Evolutionary conservation across 2,888 invertebrate genomes (phyloP).

Genomic region (Netelia melanura): DNA sequence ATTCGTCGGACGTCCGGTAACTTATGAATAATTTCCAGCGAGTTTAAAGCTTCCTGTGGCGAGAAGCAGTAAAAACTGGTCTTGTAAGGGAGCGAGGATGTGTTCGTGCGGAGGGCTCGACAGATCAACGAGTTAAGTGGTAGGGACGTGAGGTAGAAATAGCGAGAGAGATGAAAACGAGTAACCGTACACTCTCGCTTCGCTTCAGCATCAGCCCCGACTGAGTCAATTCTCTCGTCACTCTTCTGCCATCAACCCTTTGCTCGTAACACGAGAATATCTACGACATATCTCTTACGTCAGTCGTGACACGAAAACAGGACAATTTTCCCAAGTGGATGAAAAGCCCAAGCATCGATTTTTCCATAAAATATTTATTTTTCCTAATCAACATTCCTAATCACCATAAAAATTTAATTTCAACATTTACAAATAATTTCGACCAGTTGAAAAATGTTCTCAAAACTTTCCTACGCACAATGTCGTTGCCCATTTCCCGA

Average conservation of each 20-base stretch:
- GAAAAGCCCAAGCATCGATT: too few species aligned
- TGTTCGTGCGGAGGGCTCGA: slow-evolving; percentile 24
- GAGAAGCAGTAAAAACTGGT: slow-evolving; percentile 32
- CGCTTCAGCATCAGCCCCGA: slow-evolving; percentile 49
- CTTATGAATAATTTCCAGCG: slow-evolving; percentile 64
- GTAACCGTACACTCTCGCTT: slow-evolving; percentile 35
- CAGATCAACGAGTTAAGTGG: slow-evolving; percentile 54
- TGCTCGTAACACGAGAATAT: slow-evolving; percentile 52
- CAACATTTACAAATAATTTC: too few species aligned
- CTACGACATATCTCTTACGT: slow-evolving; percentile 36
- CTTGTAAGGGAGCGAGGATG: slow-evolving; percentile 29
- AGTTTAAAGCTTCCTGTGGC: slow-evolving; percentile 62
- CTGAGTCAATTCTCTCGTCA: slow-evolving; percentile 56
- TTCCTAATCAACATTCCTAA: too few species aligned
- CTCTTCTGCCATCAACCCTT: slow-evolving; percentile 36
- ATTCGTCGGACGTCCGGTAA: slow-evolving; percentile 57
- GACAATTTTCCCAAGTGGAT: slow-evolving; percentile 35
- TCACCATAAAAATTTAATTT: too few species aligned
- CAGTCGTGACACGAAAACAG: slow-evolving; percentile 1
- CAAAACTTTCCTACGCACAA: neutral
- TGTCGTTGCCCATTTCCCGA: too few species aligned
- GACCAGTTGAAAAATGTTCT: neutral
- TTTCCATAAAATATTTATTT: too few species aligned
- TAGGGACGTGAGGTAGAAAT: slow-evolving; percentile 25
- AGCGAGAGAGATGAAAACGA: slow-evolving; percentile 37